Conservation (phyloP, 2,888 invertebrate genomes). For the Teleiodes luculella region DNA sequence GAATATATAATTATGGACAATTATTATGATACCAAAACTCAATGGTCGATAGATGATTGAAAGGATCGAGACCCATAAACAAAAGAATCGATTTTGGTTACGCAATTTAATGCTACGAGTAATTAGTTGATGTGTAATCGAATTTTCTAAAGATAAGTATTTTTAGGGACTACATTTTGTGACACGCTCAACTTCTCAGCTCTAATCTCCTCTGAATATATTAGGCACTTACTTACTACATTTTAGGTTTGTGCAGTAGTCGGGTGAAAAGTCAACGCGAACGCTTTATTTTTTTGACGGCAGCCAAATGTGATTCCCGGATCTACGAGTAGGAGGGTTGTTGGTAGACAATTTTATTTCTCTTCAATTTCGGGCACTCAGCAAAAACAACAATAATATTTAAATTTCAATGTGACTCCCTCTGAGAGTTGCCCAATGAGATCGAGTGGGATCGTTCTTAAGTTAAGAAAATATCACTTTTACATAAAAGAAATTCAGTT, state of each 20-base stretch:
- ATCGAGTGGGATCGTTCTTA: constrained; percentile 33
- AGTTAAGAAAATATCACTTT: constrained; percentile 26
- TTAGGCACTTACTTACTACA: too few species aligned
- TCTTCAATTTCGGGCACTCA: constrained; percentile 75
- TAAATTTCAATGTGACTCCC: constrained; percentile 64
- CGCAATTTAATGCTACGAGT: constrained; percentile 70
- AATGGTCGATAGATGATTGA: constrained; percentile 77
- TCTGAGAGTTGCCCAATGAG: constrained; percentile 42
- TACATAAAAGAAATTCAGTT: background rate
- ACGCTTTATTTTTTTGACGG: constrained; percentile 38
- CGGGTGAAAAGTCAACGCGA: constrained; percentile 27
- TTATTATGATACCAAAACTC: constrained; percentile 76
- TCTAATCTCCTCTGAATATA: too few species aligned
- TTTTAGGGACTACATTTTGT: background rate
- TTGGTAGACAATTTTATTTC: constrained; percentile 67
- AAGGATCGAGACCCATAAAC: constrained; percentile 76
- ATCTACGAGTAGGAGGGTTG: constrained; percentile 57
- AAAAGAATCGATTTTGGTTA: constrained; percentile 75
- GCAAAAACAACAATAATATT: constrained; percentile 75
- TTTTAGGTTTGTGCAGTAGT: background rate
- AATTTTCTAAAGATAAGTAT: constrained; percentile 33
- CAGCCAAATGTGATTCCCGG: constrained; percentile 55
- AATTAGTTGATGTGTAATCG: constrained; percentile 66
- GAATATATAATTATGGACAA: constrained; percentile 79
- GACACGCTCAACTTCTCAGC: background rate